Evolutionary conservation across 2,797 vertebrate species (phyloP).

Genomic region (Tauraco hartlaubi): DNA sequence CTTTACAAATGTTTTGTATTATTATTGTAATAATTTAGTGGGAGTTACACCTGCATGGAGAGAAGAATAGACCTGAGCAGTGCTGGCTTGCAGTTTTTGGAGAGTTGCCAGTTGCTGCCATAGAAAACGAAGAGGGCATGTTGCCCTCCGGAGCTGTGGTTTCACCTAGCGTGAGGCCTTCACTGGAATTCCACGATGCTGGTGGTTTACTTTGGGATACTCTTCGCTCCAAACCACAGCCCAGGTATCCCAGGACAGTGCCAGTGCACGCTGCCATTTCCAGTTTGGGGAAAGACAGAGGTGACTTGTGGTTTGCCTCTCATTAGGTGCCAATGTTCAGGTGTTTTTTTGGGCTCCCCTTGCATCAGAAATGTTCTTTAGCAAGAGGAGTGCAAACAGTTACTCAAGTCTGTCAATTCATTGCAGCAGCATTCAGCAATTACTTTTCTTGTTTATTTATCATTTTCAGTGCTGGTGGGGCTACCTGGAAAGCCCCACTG

Average conservation of each 20-base stretch:
- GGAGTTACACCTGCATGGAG: background rate
- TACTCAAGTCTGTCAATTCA: background rate
- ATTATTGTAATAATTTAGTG: background rate
- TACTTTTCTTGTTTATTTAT: background rate
- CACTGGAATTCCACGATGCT: fast-evolving
- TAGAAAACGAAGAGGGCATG: background rate
- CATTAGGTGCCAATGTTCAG: fast-evolving
- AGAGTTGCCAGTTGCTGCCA: background rate
- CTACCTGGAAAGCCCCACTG: background rate
- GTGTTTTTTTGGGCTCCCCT: background rate
- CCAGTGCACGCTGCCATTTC: background rate
- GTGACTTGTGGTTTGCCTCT: background rate
- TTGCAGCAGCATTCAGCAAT: background rate
- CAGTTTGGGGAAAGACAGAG: background rate
- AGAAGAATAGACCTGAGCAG: background rate
- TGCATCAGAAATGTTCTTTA: background rate
- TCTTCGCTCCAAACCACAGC: background rate
- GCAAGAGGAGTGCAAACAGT: background rate
- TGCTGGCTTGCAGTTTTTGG: background rate
- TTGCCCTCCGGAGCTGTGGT: background rate
- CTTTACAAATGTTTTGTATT: constrained; percentile 36
- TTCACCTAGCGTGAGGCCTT: background rate
- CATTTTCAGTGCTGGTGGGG: background rate
- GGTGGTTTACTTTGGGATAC: background rate
- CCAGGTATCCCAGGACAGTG: background rate